These are phyloP conservation scores for Hystrix cristata DNA, from an alignment of 2,113 vertebrate genomes.

Conservation along the genomic window DNA sequence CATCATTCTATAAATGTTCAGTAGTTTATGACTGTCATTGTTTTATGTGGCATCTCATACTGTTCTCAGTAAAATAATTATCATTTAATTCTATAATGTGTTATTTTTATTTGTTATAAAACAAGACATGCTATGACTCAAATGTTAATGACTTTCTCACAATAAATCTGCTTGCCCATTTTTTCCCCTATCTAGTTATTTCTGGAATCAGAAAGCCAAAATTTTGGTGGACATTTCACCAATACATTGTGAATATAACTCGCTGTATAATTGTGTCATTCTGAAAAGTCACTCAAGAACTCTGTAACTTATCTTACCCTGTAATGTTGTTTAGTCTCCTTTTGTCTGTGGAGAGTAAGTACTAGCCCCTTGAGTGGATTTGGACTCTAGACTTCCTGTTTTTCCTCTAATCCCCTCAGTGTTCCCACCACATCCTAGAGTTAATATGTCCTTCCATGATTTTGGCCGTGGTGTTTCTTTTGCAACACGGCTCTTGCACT, in stretches of 20 bases:
- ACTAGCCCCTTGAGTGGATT: fast-evolving
- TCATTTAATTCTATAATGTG: not conserved
- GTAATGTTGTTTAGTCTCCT: not conserved
- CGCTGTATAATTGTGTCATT: not conserved
- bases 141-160: not conserved
- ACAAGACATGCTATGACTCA: not conserved
- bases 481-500: not conserved
- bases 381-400: not conserved
- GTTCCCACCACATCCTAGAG: not conserved
- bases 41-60: not conserved
- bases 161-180: not conserved
- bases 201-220: not conserved
- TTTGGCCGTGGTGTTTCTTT: not conserved
- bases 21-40: not conserved
- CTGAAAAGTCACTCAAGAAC: not conserved
- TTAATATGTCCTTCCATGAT: not conserved
- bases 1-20: not conserved
- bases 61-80: not conserved
- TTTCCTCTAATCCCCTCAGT: not conserved
- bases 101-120: slow-evolving; percentile 32
- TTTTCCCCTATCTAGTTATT: not conserved
- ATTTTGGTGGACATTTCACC: not conserved
- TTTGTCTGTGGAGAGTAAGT: not conserved
- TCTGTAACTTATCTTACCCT: not conserved
- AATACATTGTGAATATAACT: not conserved